Evolutionary conservation across 2,113 vertebrate species (phyloP), one percentile per base, ranked within the genome.

Genomic region (Chaetodon trifascialis): DNA sequence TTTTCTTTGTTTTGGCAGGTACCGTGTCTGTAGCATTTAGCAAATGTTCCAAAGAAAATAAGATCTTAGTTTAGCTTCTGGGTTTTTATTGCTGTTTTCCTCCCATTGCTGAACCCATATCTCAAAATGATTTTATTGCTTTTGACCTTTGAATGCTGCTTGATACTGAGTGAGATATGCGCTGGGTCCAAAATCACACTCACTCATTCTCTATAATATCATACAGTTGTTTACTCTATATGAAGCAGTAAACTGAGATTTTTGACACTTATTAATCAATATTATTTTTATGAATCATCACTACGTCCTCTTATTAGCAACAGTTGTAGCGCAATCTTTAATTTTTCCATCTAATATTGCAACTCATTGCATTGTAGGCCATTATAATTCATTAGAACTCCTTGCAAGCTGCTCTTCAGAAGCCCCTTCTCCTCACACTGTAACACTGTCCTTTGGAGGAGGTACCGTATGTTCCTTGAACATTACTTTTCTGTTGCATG

Each of bases 1-100:
- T 16, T 67, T 19, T 42, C n/a, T 74, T n/a, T 76, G 49, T 65
- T 71, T 76, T 83, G 66, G 30, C 15, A 52, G 23, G 14, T 56
- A 7, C 42, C 6, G 4, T 42, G 21, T 44, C 30, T 77, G n/a
- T 16, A 34, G 17, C 59, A n/a, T 30, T 66, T 19, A 68, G 12
- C 23, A 44, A 46, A 80, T 51, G n/a, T 47, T 74, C 10, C 36
- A 40, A 38, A 42, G 21, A 5, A 51, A 51, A 36, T 19, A 34
- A 0, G 21, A 44, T 52, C 17, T 73, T 40, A 19, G 12, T 78
- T 52, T 60, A 34, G 36, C 46, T 63, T 42, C 16, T 46, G 42
- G 38, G 23, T 16, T 40, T 30, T 63, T 71, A 30, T 19, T 75
- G 19, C 47, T 23, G 11, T 23, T 70, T 68, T 64, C 4, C 40